Conservation (phyloP, 2,888 invertebrate genomes). For the Gari tellinella region DNA sequence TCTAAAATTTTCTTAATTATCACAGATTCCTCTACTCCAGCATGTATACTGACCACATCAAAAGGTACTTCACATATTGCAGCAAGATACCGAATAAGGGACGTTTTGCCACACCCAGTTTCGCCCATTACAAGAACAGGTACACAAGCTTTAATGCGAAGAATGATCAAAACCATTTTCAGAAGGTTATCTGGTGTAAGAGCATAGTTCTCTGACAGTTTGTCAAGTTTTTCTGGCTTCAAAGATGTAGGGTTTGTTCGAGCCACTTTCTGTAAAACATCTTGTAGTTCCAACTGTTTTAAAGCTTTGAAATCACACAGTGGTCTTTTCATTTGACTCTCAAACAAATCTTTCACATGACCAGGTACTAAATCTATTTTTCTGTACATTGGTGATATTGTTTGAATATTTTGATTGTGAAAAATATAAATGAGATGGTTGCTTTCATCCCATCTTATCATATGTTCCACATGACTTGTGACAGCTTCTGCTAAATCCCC, state of each 20-base stretch:
- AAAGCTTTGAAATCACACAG: constrained; percentile 42
- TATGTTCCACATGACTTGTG: constrained; percentile 52
- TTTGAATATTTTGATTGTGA: constrained; percentile 64
- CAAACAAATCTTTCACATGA: constrained; percentile 57
- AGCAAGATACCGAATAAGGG: constrained; percentile 66
- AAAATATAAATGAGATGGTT: constrained; percentile 67
- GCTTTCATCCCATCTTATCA: constrained; percentile 71
- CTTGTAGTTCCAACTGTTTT: constrained; percentile 41
- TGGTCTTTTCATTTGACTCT: constrained; percentile 62
- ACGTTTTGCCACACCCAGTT: constrained; percentile 76
- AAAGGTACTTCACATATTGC: constrained; percentile 59
- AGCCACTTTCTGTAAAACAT: constrained; percentile 49
- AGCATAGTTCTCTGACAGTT: constrained; percentile 57
- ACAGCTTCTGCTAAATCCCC: constrained; percentile 32
- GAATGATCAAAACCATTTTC: constrained; percentile 69
- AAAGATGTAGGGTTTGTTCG: constrained; percentile 38
- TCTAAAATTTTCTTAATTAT: constrained; percentile 44
- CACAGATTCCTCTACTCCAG: constrained; percentile 55
- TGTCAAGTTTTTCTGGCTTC: constrained; percentile 1
- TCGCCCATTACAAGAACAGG: constrained; percentile 75
- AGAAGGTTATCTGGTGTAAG: constrained; percentile 71
- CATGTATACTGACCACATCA: constrained; percentile 68
- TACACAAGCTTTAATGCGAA: constrained; percentile 61
- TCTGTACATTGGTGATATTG: constrained; percentile 63
- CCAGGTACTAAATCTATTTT: constrained; percentile 44